phyloP scores from a whole-genome alignment of 2,888 invertebrate genomes.

The Habroteleia sp. region DNA sequence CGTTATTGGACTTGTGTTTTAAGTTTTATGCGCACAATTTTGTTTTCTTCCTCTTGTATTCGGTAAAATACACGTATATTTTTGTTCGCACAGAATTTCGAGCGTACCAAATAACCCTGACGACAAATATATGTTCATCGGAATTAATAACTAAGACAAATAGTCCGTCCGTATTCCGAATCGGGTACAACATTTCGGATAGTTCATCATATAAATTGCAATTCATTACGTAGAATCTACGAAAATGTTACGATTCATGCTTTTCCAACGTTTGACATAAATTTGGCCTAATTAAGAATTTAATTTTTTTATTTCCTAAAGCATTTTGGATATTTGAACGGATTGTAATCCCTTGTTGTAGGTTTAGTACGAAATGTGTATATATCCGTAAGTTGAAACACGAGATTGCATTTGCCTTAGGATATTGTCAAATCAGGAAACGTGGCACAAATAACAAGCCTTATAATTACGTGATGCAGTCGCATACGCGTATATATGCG shows the following conservation, averaged over 20 bases:
- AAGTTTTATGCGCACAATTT: constrained; percentile 38
- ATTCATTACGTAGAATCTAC: too few relatives aligned
- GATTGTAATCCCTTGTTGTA: background rate
- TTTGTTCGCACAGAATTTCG: constrained; percentile 41
- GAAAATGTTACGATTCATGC: too few relatives aligned
- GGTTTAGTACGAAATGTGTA: background rate
- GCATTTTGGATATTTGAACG: too few relatives aligned
- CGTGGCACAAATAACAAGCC: constrained; percentile 59
- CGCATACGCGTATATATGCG: constrained; percentile 23
- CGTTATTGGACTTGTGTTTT: constrained; percentile 53
- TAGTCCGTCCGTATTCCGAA: too few relatives aligned
- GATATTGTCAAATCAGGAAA: constrained; percentile 44
- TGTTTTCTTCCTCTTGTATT: constrained; percentile 4
- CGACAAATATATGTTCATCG: constrained; percentile 1
- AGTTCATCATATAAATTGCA: too few relatives aligned
- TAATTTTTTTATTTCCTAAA: too few relatives aligned
- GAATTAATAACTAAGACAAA: too few relatives aligned
- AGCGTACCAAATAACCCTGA: constrained; percentile 17
- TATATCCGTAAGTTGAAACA: background rate
- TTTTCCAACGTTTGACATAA: too few relatives aligned
- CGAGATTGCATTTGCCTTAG: constrained; percentile 13
- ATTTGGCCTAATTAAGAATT: too few relatives aligned
- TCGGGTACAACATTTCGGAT: background rate
- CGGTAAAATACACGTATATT: constrained; percentile 41
- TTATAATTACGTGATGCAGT: constrained; percentile 40